A percentile compares a stretch with the other conserved stretches of the same genome.
These are phyloP conservation scores for Callinectes sapidus DNA, from an alignment of 2,888 invertebrate genomes.

Conservation along the genomic window DNA sequence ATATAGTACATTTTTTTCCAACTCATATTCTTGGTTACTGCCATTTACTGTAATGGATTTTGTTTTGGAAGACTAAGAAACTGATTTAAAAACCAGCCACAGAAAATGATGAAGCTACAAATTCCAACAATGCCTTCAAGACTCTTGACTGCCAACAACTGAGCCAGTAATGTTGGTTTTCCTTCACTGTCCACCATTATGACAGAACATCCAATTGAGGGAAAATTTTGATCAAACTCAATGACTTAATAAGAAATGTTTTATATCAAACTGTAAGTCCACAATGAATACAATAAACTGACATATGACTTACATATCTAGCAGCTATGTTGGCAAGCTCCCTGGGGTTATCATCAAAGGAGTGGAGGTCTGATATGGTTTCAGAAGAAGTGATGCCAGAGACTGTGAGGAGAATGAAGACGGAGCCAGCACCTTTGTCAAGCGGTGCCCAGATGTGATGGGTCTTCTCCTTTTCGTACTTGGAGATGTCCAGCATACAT, in stretches of 20 bases:
- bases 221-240: neutral
- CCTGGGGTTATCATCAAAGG: constrained; percentile 87
- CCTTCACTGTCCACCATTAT: too few relatives aligned
- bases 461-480: constrained; percentile 91
- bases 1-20: too few relatives aligned
- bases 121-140: too few relatives aligned
- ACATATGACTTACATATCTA: constrained; percentile 82
- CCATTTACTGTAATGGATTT: too few relatives aligned
- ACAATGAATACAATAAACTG: neutral
- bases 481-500: constrained; percentile 88
- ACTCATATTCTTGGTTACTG: too few relatives aligned
- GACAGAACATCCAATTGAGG: neutral
- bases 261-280: neutral
- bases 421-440: constrained; percentile 86
- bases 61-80: too few relatives aligned
- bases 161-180: too few relatives aligned
- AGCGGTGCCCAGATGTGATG: constrained; percentile 92
- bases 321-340: constrained; percentile 82
- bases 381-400: constrained; percentile 95
- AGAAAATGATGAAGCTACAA: too few relatives aligned
- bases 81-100: too few relatives aligned
- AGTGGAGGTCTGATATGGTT: constrained; percentile 92
- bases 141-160: too few relatives aligned
- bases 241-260: neutral
- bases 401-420: constrained; percentile 93